A percentile compares a stretch with the other conserved stretches of the same genome.
Evolutionary conservation across 1,140 invertebrate genomes (phyloP).

Genomic region (Listronotus bonariensis): DNA sequence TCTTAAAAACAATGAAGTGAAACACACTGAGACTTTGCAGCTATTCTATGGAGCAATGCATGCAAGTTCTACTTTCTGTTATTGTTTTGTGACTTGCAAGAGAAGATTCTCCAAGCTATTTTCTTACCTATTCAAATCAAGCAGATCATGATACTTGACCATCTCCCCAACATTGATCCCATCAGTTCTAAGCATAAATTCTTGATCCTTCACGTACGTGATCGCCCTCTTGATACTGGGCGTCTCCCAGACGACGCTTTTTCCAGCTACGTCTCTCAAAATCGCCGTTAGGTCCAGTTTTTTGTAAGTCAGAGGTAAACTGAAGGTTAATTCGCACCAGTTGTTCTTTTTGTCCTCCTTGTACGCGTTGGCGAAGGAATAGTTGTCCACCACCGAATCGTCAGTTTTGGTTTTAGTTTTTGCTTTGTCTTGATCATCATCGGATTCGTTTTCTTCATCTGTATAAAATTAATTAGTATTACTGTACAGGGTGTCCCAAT

Average conservation of each 20-base stretch:
- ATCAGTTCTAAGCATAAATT: conserved; percentile 84
- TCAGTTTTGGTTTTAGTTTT: conserved; percentile 75
- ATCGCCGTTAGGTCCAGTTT: conserved; percentile 79
- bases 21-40: too few species aligned
- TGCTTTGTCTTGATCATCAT: conserved; percentile 61
- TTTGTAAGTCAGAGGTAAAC: conserved; percentile 67
- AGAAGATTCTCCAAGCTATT: too few species aligned
- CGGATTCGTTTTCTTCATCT: conserved; percentile 59
- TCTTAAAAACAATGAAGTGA: too few species aligned
- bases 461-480: too few species aligned
- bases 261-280: conserved; percentile 72
- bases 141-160: conserved; percentile 36
- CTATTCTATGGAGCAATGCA: too few species aligned
- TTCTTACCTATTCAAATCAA: conserved; percentile 30
- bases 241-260: conserved; percentile 79
- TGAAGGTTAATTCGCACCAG: conserved; percentile 75
- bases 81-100: too few species aligned
- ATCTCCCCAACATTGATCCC: conserved; percentile 83
- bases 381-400: conserved; percentile 58
- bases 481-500: too few species aligned
- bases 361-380: conserved; percentile 67
- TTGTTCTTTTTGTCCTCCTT: conserved; percentile 73
- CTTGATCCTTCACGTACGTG: conserved; percentile 63
- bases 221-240: conserved; percentile 84
- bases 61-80: too few species aligned